Base-by-base conservation (phyloP, 2,888 invertebrate species). In the Serripes groenlandicus region DNA sequence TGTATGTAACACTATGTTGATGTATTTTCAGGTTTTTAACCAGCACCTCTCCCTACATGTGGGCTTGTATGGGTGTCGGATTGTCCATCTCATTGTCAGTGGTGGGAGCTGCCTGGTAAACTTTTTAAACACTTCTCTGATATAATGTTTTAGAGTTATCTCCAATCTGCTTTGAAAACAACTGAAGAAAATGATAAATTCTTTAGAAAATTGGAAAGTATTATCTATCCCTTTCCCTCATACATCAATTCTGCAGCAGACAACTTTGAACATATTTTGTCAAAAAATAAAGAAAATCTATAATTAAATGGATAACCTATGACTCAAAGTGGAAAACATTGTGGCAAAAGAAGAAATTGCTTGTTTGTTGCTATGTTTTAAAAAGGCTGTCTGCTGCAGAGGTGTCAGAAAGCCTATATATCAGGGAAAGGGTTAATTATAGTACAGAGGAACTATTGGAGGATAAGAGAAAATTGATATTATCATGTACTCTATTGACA, bases 1-100 rank as follows among this genome's bases (percentile, higher is more conserved):
- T 96, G 97, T 79, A 95, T 98, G 91, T n/a, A n/a, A n/a, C 42
- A 42, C 42, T 42, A 18, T 5, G 30, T 30, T 60, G 3, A 15
- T 28, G 35, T n/a, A 34, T 23, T 75, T 84, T 72, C 89, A 96
- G 97, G 97, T 98, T 99, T 95, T 95, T 99, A 90, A 96, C 96
- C 92, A 96, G 97, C 86, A 97, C 98, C 18, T 98, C 98, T 26
- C 99, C 99, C 0, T 98, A 98, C 95, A 97, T 99, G 97, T 99
- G 99, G 99, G 98, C 97, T 54, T 96, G 97, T 79, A 95, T 98
- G 91, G 99, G 99, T 21, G 97, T 99, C 91, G 98, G 98, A 32
- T 96, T 99, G 69, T 96, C 99, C 21, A 99, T 99, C 26, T 96
- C 99, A 1, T 95, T 99, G 69, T 99, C 99, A 5, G 99, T 99